phyloP scores from a whole-genome alignment of 1,140 invertebrate genomes.

The Himalopsyche phryganea region DNA sequence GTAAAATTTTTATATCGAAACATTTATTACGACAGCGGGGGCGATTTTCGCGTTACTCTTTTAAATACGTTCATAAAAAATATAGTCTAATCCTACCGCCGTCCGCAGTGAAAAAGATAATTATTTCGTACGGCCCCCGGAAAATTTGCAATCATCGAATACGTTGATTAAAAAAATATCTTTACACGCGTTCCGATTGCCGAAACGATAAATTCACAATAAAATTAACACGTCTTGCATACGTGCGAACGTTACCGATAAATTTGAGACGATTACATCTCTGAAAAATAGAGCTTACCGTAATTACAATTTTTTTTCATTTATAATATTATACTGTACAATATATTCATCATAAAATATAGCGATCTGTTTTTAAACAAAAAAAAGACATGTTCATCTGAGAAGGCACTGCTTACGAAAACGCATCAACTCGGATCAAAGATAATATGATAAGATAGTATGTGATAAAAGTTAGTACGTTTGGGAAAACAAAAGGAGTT shows the following conservation, averaged over 20 bases:
- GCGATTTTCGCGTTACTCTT: no score
- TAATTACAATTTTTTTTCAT: conserved; percentile 21
- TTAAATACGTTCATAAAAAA: no score
- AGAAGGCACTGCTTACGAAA: conserved; percentile 29
- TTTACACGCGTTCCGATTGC: no score
- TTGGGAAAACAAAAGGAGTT: not conserved
- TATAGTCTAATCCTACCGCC: no score
- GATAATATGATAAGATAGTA: conserved; percentile 8
- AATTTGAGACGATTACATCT: not conserved
- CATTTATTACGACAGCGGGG: no score
- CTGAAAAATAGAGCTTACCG: conserved; percentile 15
- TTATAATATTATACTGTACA: conserved; percentile 30
- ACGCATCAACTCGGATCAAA: conserved; percentile 1
- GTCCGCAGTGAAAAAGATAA: no score
- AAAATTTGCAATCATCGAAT: no score
- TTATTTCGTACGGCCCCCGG: no score
- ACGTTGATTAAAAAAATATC: no score
- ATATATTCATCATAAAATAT: conserved; percentile 35
- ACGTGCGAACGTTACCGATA: conserved; percentile 4
- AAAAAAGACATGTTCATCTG: conserved; percentile 23
- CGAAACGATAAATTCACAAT: conserved; percentile 3
- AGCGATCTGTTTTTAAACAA: conserved; percentile 4
- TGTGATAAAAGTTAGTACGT: conserved; percentile 15
- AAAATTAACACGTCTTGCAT: conserved; percentile 21
- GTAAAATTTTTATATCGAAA: no score